Conservation (phyloP, 1,140 invertebrate genomes). For the Nylanderia fulva region DNA sequence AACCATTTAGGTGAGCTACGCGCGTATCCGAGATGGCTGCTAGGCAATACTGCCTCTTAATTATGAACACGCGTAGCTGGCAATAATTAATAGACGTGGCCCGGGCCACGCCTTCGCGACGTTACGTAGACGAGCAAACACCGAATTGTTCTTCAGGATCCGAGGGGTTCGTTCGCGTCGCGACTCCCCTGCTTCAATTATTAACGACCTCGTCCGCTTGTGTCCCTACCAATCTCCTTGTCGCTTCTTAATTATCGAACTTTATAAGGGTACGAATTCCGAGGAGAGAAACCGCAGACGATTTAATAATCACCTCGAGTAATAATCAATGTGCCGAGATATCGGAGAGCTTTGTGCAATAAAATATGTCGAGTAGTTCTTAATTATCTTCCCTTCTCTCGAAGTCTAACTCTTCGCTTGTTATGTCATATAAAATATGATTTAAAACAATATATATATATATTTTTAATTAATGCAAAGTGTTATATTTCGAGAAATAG, state of each 20-base stretch:
- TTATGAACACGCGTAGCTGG: conserved; percentile 63
- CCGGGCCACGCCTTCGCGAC: conserved; percentile 23
- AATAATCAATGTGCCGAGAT: conserved; percentile 18
- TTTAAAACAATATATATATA: background rate
- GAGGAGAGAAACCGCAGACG: background rate
- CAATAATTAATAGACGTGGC: conserved; percentile 66
- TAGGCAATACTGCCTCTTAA: conserved; percentile 59
- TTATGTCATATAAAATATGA: background rate
- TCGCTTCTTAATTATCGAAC: conserved; percentile 64
- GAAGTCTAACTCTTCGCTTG: background rate
- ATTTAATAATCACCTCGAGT: conserved; percentile 44
- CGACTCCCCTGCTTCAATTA: conserved; percentile 55
- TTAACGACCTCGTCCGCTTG: conserved; percentile 66
- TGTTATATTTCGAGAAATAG: background rate
- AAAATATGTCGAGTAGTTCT: background rate
- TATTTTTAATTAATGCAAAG: conserved; percentile 32
- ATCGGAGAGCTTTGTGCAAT: background rate
- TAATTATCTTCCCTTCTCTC: background rate
- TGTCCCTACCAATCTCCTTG: conserved; percentile 6
- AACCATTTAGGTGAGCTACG: conserved; percentile 20
- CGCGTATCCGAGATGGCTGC: background rate
- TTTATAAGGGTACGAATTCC: background rate
- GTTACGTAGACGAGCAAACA: conserved; percentile 47
- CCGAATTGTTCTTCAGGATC: conserved; percentile 52
- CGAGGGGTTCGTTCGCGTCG: background rate